Evolutionary conservation across 1,140 invertebrate species (phyloP).

Genomic region (Drosophila dunni): DNA sequence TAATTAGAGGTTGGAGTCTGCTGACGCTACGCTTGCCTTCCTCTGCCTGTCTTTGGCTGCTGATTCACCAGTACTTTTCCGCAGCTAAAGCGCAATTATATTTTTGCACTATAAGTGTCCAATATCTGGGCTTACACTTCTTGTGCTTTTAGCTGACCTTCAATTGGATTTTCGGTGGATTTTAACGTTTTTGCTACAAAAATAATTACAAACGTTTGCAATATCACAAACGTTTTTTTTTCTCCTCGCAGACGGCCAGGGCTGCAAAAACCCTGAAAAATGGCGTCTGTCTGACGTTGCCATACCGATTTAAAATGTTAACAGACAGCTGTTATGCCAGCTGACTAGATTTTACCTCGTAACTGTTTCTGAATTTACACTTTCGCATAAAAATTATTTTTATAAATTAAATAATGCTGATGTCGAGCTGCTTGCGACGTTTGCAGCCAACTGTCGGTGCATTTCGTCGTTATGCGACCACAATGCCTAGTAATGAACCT

Average conservation of each 20-base stretch:
- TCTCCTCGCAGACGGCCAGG: conserved; percentile 52
- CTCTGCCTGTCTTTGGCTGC: conserved; percentile 29
- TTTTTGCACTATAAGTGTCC: conserved; percentile 12
- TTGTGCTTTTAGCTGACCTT: conserved; percentile 53
- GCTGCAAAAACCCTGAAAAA: conserved; percentile 59
- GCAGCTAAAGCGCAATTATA: conserved; percentile 24
- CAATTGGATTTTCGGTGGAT: conserved; percentile 57
- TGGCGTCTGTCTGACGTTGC: conserved; percentile 57
- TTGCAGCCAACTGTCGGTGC: conserved; percentile 1
- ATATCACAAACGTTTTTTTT: conserved; percentile 53
- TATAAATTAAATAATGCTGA: conserved; percentile 28
- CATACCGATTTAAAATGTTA: conserved; percentile 23
- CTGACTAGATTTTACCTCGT: conserved; percentile 44
- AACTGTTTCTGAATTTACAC: conserved; percentile 4
- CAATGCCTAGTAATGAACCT: conserved; percentile 38
- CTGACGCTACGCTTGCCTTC: conserved; percentile 20
- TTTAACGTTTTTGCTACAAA: conserved; percentile 46
- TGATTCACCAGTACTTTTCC: conserved; percentile 39
- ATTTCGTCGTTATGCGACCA: conserved; percentile 19
- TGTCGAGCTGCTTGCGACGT: conserved; percentile 16
- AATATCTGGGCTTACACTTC: conserved; percentile 30
- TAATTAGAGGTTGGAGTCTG: conserved; percentile 35
- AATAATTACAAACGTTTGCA: conserved; percentile 57
- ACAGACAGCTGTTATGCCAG: conserved; percentile 60
- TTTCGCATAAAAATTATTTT: neutral